Base-by-base conservation (phyloP, 2,888 invertebrate species). In the Ariolimax columbianus region DNA sequence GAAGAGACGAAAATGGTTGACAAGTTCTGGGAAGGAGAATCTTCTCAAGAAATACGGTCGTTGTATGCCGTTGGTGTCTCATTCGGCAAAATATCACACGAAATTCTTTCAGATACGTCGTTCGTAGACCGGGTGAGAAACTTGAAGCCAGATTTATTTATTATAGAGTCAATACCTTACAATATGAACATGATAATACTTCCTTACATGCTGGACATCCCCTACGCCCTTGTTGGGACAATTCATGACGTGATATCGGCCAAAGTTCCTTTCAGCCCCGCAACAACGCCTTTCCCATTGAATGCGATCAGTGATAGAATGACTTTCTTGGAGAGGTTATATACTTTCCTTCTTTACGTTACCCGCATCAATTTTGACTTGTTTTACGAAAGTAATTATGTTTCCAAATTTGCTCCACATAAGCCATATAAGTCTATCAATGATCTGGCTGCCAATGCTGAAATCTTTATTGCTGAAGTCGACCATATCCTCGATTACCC, bases 401-500 rank as follows among this genome's bases (percentile, higher is more conserved):
- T 88, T 19, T 83, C 83, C 0, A 77, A 59, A 7, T 87, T 86
- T 79, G 89, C 88, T 11, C 88, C 88, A 33, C 86, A 88, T n/a
- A 82, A 70, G 47, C 88, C 89, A 0, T 85, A 80, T 47, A 40
- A 87, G n/a, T 68, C 85, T 17, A 83, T 86, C 14, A 81, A 85
- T 68, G 78, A 87, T n/a, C 66, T 88, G 40, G 72, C 77, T 36
- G 75, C 81, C 6, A n/a, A 63, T 14, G 87, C 87, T 11, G 87
- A 87, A 77, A 73, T 87, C 30, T 81, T 83, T 73, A 83, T 90
- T 19, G 82, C 87, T 38, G 89, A 88, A 78, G 81, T 84, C 17
- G 89, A 90, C 80, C 86, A 87, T 81, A 83, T 89, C 23, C 77
- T 91, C 26, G 89, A 88, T 78, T 88, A 87, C 79, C 89, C 89